Evolutionary conservation across 2,888 invertebrate species (phyloP).

Genomic region (Macrosiphum euphorbiae): DNA sequence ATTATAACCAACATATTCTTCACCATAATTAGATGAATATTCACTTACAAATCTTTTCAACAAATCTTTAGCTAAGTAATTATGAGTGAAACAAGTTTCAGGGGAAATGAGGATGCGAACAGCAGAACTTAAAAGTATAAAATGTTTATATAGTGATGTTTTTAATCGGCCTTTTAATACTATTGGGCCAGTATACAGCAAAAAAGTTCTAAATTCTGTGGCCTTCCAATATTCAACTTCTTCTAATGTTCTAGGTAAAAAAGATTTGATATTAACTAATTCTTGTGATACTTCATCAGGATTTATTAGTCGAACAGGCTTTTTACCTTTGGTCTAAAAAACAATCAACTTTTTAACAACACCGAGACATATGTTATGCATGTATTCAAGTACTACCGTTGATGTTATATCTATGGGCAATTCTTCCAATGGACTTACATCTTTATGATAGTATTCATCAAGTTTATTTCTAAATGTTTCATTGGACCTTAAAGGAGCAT

Average conservation of each 20-base stretch:
- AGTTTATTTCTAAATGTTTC: no score
- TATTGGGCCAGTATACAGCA: conserved; percentile 6
- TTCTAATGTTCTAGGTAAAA: conserved; percentile 17
- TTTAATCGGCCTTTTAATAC: conserved; percentile 19
- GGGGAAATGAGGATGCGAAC: neutral
- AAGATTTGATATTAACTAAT: neutral
- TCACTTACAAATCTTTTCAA: conserved; percentile 15
- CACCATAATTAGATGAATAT: conserved; percentile 12
- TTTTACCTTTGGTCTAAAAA: conserved; percentile 29
- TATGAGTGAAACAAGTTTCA: conserved; percentile 3
- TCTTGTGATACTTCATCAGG: neutral
- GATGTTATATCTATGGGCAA: no score
- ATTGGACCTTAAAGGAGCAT: no score
- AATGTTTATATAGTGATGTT: conserved; percentile 22
- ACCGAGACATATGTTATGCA: no score
- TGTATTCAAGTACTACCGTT: no score
- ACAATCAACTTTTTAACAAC: neutral
- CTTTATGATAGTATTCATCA: no score
- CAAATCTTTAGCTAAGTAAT: conserved; percentile 23
- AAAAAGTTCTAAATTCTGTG: conserved; percentile 25
- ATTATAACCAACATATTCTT: conserved; percentile 9
- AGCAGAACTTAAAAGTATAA: conserved; percentile 22
- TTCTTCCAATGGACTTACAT: no score
- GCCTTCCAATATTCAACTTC: conserved; percentile 20
- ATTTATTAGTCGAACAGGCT: conserved; percentile 19